Evolutionary conservation across 2,888 invertebrate genomes (phyloP).

Genomic region (Troilus luridus): DNA sequence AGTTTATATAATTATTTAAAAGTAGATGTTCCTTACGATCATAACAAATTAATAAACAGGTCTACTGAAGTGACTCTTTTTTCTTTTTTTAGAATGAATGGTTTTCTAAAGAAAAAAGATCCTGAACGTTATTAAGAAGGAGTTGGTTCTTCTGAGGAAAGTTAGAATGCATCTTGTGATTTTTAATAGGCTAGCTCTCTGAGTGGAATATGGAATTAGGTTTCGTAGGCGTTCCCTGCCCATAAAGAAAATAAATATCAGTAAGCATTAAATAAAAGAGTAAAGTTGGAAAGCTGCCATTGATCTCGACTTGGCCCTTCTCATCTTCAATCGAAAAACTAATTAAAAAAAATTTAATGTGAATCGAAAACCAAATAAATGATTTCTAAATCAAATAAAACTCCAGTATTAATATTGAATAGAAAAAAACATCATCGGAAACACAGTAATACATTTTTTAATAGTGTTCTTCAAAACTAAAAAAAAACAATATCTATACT

Average conservation of each 20-base stretch:
- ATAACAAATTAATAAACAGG: too few species aligned
- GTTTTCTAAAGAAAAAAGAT: not conserved
- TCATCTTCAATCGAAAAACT: not conserved
- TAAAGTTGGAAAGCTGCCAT: constrained; percentile 30
- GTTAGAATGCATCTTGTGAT: constrained; percentile 38
- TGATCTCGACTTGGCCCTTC: not conserved
- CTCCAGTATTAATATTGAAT: too few species aligned
- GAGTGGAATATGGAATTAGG: constrained; percentile 43
- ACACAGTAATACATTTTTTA: too few species aligned
- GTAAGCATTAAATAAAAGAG: constrained; percentile 43
- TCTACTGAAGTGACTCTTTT: too few species aligned
- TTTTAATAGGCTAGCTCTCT: constrained; percentile 37
- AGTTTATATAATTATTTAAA: too few species aligned
- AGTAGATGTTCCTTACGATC: too few species aligned
- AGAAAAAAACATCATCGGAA: too few species aligned
- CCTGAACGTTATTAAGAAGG: constrained; percentile 8
- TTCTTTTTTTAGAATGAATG: not conserved
- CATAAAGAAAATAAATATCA: constrained; percentile 41
- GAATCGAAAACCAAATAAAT: too few species aligned
- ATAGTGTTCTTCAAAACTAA: too few species aligned
- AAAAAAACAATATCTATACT: too few species aligned
- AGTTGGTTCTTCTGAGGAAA: constrained; percentile 26
- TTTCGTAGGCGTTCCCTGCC: not conserved
- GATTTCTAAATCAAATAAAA: too few species aligned
- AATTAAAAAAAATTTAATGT: too few species aligned